Evolutionary conservation across 1,140 invertebrate species (phyloP).

Genomic region (Tenebrio molitor): DNA sequence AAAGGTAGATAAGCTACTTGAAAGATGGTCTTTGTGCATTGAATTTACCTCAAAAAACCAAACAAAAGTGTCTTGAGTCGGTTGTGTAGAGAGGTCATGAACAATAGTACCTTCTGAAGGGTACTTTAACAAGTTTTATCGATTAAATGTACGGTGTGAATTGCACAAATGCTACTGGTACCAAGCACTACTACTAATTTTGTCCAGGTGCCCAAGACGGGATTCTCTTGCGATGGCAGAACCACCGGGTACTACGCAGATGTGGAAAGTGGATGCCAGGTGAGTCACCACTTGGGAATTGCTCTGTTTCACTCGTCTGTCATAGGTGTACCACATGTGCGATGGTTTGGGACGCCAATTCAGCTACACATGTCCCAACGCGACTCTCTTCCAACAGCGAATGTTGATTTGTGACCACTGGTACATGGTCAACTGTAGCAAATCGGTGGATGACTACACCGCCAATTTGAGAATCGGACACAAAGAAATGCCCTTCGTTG

Average conservation of each 20-base stretch:
- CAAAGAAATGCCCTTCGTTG: conserved; percentile 77
- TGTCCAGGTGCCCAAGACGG: conserved; percentile 48
- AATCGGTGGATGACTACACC: conserved; percentile 75
- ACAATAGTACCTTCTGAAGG: not conserved
- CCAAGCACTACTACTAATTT: too few relatives aligned
- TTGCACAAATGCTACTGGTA: too few relatives aligned
- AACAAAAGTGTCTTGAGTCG: not conserved
- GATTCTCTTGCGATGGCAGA: conserved; percentile 76
- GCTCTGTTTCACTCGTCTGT: conserved; percentile 23
- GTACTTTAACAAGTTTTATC: too few relatives aligned
- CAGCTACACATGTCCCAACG: conserved; percentile 82
- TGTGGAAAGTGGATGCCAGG: conserved; percentile 80
- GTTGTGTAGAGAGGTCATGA: not conserved
- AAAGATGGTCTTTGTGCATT: conserved; percentile 16
- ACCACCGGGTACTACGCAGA: conserved; percentile 82
- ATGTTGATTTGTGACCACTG: conserved; percentile 86
- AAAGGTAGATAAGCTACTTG: conserved; percentile 34
- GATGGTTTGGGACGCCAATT: conserved; percentile 80
- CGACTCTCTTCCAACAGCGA: conserved; percentile 83
- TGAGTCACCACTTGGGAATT: conserved; percentile 57
- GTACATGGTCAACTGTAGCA: conserved; percentile 86
- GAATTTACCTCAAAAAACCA: not conserved
- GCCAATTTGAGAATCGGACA: conserved; percentile 81
- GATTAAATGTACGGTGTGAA: too few relatives aligned
- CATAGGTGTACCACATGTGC: conserved; percentile 83